Evolutionary conservation across 92 coral and sea anemone species (phyloP), one percentile per base, ranked within the genome.

Genomic region (Muricea muricata): DNA sequence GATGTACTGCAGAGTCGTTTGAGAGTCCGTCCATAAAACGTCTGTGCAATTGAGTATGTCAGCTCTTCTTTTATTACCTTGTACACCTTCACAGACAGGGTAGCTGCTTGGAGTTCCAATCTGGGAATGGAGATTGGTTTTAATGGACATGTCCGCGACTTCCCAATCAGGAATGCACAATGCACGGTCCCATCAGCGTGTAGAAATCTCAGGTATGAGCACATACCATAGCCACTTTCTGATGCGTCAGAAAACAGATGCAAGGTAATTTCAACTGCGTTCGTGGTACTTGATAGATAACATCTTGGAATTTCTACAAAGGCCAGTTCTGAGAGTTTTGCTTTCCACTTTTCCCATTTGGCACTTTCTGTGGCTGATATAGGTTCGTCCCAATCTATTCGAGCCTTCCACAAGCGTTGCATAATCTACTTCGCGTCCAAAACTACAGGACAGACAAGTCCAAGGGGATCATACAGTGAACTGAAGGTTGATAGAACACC

Each of bases 11-110:
- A 84, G 74, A 31, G 87, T 84, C 8, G 60, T 73, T 47, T 72
- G 78, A 17, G 87, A 84, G 37, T 84, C 87, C 23, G 87, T 47
- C 87, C 83, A 84, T 13, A 84, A n/a, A 52, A 48, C 31, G 30
- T 73, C 87, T 73, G 48, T 23, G 32, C 37, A 35, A 74, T 67
- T 23, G 70, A 79, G 21, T 72, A 24, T 7, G 78, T 78, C 55
- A 73, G 60, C 79, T 84, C 87, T 30, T 67, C 68, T 13, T 88
- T 84, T 58, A 83, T 91, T 48, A 93, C 72, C 30, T 80, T 87
- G n/a, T 85, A 78, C 32, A 95, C 33, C 26, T 93, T 97, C 29
- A 93, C 78, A 6, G 86, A 74, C 7, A 93, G 87, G 35, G 91
- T 87, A 11, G 85, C 85, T 34, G 91, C 78, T 70, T 77, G 85